These are phyloP conservation scores for Carollia perspicillata DNA, from an alignment of 2,113 vertebrate species.

Conservation along the genomic window DNA sequence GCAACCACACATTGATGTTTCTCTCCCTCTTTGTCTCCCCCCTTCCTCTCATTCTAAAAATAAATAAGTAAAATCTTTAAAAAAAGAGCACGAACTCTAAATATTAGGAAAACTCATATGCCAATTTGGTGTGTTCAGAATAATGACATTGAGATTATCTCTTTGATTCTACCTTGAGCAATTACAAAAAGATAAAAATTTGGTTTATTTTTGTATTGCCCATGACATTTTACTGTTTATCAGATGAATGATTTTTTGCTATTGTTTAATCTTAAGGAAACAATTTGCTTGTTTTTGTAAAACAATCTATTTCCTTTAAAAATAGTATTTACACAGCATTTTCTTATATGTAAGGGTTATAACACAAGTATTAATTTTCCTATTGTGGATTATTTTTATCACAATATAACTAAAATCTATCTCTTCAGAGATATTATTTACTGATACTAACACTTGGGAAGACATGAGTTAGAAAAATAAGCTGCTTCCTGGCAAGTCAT, in stretches of 20 bases:
- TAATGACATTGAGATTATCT: not conserved
- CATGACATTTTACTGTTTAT: not conserved
- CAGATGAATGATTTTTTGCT: not conserved
- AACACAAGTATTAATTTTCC: not conserved
- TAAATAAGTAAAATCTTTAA: no score
- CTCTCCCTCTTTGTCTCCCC: no score
- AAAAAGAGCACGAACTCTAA: not conserved
- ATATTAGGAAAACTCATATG: not conserved
- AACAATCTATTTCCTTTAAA: not conserved
- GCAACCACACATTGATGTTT: no score
- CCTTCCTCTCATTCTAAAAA: no score
- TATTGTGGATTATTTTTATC: not conserved
- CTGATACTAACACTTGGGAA: not conserved
- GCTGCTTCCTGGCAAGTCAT: not conserved
- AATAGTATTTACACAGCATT: not conserved
- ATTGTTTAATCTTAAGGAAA: not conserved
- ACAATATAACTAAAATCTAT: not conserved
- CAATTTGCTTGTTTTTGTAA: not conserved
- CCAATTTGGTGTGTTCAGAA: not conserved
- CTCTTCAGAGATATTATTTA: not conserved
- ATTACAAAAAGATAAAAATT: not conserved
- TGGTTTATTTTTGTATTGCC: not conserved
- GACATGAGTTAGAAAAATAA: not conserved
- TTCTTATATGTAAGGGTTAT: not conserved
- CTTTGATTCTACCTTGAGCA: not conserved